A percentile compares a stretch with the other conserved stretches of the same genome.
Conservation (phyloP, 2,888 invertebrate genomes). For the Amiota communis region DNA sequence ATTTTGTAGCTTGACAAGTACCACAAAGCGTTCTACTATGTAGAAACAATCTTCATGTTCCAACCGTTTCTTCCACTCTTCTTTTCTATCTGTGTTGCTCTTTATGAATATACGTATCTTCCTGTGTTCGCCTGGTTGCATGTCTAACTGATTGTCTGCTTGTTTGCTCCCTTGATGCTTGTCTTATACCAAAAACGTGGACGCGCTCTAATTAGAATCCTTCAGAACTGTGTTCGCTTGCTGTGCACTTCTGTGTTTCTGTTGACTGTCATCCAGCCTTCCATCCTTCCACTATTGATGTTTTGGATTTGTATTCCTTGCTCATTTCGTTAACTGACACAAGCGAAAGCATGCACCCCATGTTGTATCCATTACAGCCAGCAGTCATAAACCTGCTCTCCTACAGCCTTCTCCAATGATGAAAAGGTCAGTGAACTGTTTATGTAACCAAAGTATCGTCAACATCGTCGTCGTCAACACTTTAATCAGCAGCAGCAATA, state of each 20-base stretch:
- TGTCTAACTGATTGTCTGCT: no score
- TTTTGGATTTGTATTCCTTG: not conserved
- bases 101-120: no score
- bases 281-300: no score
- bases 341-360: not conserved
- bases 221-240: not conserved
- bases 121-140: no score
- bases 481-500: not conserved
- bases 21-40: conserved; percentile 33
- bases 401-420: not conserved
- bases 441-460: not conserved
- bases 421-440: conserved; percentile 11
- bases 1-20: conserved; percentile 41
- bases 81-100: no score
- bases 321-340: not conserved
- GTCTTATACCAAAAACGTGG: conserved; percentile 28
- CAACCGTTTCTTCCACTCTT: no score
- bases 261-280: no score
- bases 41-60: no score
- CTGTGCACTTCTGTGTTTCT: not conserved
- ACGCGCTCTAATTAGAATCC: not conserved
- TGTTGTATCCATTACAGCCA: no score
- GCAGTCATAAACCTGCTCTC: not conserved
- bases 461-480: not conserved
- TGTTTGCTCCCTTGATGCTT: no score